Evolutionary conservation across 2,888 invertebrate genomes (phyloP), one percentile per base, ranked within the genome.

Genomic region (Clusia tigrina): DNA sequence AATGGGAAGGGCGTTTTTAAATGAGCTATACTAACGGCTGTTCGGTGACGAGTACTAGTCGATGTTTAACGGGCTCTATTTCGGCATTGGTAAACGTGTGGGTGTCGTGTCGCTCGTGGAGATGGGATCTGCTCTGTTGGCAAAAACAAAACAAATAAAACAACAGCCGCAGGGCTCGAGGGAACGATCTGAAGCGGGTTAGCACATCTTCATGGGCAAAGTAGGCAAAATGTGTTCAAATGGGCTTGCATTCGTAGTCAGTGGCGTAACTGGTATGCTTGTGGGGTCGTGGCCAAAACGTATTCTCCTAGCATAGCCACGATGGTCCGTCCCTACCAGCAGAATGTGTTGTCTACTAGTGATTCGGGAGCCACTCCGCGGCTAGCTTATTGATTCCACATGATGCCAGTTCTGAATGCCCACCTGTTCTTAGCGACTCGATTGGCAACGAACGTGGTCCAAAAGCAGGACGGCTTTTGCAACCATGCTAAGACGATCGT

Each of bases 401-500:
- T 64, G 52, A 32, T 10, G 17, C 61, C 52, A 58, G 23, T 54
- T 32, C n/a, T n/a, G n/a, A n/a, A n/a, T n/a, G n/a, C n/a, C n/a
- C n/a, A n/a, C n/a, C n/a, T n/a, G n/a, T n/a, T 54, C 20, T 54
- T 22, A 20, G 64, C 51, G 6, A 52, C 37, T 17, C 60, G 51
- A 20, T 63, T 59, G 1, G 54, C 63, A 2, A 55, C 32, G 20
- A 60, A 61, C 1, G 58, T 55, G 37, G 58, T 55, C 55, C 52
- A 63, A 1, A n/a, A 32, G 23, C 52, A 24, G 12, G 63, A 26
- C 9, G 55, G 59, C 15, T 59, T 59, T 22, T 37, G 38, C 25
- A 63, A 26, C 54, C 64, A 64, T 1, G 60, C 42, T 2, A 58
- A 52, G 20, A 64, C 58, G 10, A 61, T 54, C 12, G 64, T 48